Evolutionary conservation across 2,113 vertebrate genomes (phyloP), one percentile per base, ranked within the genome.

Genomic region (Lepisosteus oculatus): DNA sequence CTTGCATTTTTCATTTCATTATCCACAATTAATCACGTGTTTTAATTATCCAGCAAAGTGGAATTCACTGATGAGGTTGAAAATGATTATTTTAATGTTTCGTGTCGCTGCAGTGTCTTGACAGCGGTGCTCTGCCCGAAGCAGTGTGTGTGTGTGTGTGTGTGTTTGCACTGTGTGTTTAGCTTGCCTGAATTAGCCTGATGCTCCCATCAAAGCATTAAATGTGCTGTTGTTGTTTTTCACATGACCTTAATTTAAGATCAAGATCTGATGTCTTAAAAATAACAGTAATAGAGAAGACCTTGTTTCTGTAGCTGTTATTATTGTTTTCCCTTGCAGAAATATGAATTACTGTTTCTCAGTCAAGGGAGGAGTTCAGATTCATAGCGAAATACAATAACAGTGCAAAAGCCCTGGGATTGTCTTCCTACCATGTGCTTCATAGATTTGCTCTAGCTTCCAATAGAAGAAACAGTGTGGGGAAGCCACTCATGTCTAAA

Each of bases 21-120:
- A 82, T 85, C 83, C 70, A 77, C 84, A 80, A 88, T 88, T 87
- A 90, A 90, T 90, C 85, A 80, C 70, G 76, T 85, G 77, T 84
- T 86, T 85, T 90, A 89, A 90, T 90, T 85, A 87, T 81, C 84
- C 85, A 82, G 75, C 73, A 73, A 76, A 77, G 77, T 44, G 2
- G 76, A 85, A 85, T 91, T 83, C 85, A 84, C 87, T 88, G 84
- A 74, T 82, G 83, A 84, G 78, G 41, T 45, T 64, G 76, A 78
- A 87, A 90, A 93, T 81, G 7, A 90, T 83, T 86, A 85, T 85
- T 86, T 85, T 86, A 92, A 88, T 86, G 84, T 86, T 88, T 85
- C 81, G 54, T 82, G 82, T 84, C 84, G 65, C 81, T 71, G 13
- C 73, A 67, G 76, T 63, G 43, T 81, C 84, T 65, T 76, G 72